A percentile compares a stretch with the other conserved stretches of the same genome.
Conservation (phyloP, 2,113 vertebrate genomes). For the Murina feae region DNA sequence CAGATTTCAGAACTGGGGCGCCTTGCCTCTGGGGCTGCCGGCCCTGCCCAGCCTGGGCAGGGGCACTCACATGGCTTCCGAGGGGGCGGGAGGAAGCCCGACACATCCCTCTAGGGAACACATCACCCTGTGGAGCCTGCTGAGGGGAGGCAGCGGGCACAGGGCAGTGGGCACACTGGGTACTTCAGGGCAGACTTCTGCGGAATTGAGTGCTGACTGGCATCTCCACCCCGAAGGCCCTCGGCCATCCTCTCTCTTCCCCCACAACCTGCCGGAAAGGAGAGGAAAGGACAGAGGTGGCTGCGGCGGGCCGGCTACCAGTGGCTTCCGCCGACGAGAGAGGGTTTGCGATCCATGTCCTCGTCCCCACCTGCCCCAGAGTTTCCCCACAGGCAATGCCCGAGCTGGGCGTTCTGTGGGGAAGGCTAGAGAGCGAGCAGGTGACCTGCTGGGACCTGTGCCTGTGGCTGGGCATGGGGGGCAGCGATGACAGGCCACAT, state of each 20-base stretch:
- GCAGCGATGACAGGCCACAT: not conserved
- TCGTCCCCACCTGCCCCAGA: not conserved
- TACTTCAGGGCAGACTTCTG: not conserved
- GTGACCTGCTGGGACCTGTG: not conserved
- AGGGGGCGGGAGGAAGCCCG: not conserved
- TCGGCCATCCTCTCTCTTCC: not conserved
- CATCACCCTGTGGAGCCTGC: not conserved
- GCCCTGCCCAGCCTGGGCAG: not conserved
- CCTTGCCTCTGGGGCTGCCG: not conserved
- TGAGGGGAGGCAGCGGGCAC: not conserved
- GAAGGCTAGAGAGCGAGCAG: not conserved
- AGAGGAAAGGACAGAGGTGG: not conserved
- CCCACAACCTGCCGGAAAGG: not conserved
- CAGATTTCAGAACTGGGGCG: not conserved
- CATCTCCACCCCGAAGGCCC: too few species aligned
- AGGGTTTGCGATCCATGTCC: not conserved
- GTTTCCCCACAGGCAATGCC: not conserved
- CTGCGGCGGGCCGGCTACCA: not conserved
- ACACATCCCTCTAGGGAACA: not conserved
- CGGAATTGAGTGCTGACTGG: not conserved
- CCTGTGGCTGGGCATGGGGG: not conserved
- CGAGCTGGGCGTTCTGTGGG: not conserved
- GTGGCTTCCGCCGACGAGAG: not conserved
- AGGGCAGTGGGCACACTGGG: not conserved
- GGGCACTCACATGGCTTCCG: not conserved